Evolutionary conservation across 2,797 vertebrate genomes (phyloP), one percentile per base, ranked within the genome.

Genomic region (Poliocrania exsul): DNA sequence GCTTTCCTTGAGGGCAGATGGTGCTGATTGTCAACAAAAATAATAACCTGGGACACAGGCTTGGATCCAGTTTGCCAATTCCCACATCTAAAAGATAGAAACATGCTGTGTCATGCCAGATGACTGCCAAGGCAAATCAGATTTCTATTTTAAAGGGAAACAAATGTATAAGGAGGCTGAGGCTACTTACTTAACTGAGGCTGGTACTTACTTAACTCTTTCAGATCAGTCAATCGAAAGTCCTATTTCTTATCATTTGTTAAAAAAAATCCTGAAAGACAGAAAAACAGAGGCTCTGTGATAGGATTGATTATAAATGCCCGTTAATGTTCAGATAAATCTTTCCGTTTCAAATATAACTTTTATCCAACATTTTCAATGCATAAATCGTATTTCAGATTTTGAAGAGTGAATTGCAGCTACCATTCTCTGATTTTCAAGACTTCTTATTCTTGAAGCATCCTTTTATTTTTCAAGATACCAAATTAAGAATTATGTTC

Each of bases 131-230:
- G 24, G 49, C 74, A 93, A 66, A 91, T 66, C 33, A 37, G 28
- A 66, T 92, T 81, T 83, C 13, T 66, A 19, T 69, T 62, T 90
- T 73, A 77, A 85, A 89, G 26, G 14, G n/a, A 77, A 85, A 60
- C 0, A 73, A 83, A 64, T 0, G 0, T 28, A 47, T 6, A 74
- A 18, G 38, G 49, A 77, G 33, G 49, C 6, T 47, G 23, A 29
- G 20, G 7, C 31, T 54, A 47, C 25, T 54, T 61, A n/a, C n/a
- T n/a, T n/a, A n/a, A n/a, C n/a, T n/a, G n/a, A n/a, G 51, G 51
- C 28, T 75, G 81, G 44, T 65, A 28, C 60, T 64, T 8, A 10
- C 20, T 51, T 51, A 69, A 47, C 8, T 83, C 14, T 56, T 65
- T 20, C 20, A 65, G 80, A 65, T 69, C 21, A 47, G 24, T 37